Evolutionary conservation across 2,113 vertebrate species (phyloP), one percentile per base, ranked within the genome.

Genomic region (Beaufortia kweichowensis): DNA sequence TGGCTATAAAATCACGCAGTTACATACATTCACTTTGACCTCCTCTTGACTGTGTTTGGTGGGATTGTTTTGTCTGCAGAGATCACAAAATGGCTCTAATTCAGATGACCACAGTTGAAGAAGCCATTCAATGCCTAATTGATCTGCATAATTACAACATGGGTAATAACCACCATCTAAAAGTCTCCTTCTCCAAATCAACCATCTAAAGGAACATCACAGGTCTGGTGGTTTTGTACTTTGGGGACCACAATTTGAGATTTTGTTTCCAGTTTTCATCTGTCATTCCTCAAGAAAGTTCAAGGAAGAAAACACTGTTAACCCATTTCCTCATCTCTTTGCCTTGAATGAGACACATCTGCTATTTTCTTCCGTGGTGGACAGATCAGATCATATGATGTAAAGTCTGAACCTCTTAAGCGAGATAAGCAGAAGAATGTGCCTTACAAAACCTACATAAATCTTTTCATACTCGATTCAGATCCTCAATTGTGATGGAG

Each of bases 61-160:
- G 11, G 14, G 1, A 21, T 41, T 33, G 9, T 28, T 90, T 92
- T 90, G 86, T 91, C 91, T 90, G 84, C 87, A 98, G 96, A 93
- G 97, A 99, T 94, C 97, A 95, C 86, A 98, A 98, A 91, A 99
- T 98, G 96, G 95, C 97, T 72, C 93, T 99, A 81, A 94, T 99
- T 89, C 97, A 99, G 91, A 96, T 98, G 96, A 94, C 95, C 17
- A 95, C 95, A 59, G 95, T 98, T 87, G 96, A 99, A 87, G 97
- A 99, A 92, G 95, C 96, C 79, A 97, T 97, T 87, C 95, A 98
- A 85, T 94, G 94, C 70, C 87, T 99, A 91, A 98, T 99, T 74
- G 96, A 98, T 89, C 96, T 99, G 81, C 97, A 99, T 90, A 98
- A 99, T 92, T 97, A 98, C 86, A 96, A 96, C 91, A 95, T 99